phyloP scores from a whole-genome alignment of 2,113 vertebrate genomes.

The Noctilio leporinus region DNA sequence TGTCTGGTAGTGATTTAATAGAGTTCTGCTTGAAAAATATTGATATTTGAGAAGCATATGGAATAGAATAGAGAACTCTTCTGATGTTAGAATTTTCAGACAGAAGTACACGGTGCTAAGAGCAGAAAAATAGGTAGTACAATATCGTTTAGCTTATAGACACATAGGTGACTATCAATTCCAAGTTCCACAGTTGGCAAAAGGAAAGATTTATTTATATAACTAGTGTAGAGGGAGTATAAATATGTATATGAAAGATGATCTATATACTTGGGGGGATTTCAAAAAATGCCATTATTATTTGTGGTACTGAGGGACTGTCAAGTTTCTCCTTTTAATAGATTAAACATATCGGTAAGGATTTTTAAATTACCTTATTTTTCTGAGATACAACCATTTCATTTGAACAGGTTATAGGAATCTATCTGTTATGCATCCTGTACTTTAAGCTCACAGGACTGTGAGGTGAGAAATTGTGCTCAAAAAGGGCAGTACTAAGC shows the following conservation, averaged over 20 bases:
- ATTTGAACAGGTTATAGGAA: neutral
- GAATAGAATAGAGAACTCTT: neutral
- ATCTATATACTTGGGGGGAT: neutral
- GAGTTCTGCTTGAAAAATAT: neutral
- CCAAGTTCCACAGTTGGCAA: neutral
- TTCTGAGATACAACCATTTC: neutral
- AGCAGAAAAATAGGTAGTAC: neutral
- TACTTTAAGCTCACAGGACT: neutral
- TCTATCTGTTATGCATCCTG: neutral
- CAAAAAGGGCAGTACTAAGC: accelerated
- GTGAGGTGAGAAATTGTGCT: neutral
- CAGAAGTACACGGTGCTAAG: neutral
- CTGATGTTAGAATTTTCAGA: neutral
- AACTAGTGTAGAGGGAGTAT: neutral
- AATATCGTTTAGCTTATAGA: neutral
- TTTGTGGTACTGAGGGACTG: neutral
- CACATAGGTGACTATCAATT: neutral
- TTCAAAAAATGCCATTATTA: neutral
- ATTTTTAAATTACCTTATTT: neutral
- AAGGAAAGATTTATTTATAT: neutral
- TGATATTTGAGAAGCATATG: slow-evolving; percentile 11
- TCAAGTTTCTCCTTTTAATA: neutral
- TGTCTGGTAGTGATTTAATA: neutral
- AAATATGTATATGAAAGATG: neutral
- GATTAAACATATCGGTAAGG: neutral